Conservation (phyloP, 1,140 invertebrate species). For the Temnothorax nylanderi region DNA sequence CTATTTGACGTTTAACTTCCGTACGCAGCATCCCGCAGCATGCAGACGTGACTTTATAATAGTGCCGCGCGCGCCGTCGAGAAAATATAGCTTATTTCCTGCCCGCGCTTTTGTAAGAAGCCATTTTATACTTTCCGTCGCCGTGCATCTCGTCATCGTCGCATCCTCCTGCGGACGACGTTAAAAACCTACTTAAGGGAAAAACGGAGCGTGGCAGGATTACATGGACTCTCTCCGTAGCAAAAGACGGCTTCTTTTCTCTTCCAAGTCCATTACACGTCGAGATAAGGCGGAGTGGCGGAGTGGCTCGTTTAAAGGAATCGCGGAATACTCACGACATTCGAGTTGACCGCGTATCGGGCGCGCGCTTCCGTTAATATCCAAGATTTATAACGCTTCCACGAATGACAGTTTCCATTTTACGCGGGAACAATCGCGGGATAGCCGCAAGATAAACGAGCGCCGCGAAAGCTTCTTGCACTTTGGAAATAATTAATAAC, state of each 20-base stretch:
- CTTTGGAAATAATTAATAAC: constrained; percentile 39
- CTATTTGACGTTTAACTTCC: constrained; percentile 18
- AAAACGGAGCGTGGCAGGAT: constrained; percentile 5
- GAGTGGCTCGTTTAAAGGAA: constrained; percentile 10
- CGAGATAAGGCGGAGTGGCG: background rate
- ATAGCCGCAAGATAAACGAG: constrained; percentile 37
- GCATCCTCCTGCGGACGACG: constrained; percentile 26
- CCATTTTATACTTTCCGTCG: constrained; percentile 6
- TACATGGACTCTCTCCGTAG: background rate
- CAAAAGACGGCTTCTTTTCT: background rate
- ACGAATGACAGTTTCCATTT: constrained; percentile 33
- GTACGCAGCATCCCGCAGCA: background rate
- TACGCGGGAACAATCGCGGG: constrained; percentile 22
- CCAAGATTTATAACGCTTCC: constrained; percentile 40
- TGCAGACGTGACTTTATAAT: constrained; percentile 23
- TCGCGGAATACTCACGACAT: constrained; percentile 11
- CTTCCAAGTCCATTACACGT: constrained; percentile 13
- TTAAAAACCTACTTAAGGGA: constrained; percentile 47
- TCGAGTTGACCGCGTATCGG: constrained; percentile 37
- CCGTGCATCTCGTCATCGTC: constrained; percentile 29
- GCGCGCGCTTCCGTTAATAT: constrained; percentile 22
- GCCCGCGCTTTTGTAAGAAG: constrained; percentile 25
- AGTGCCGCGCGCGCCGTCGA: background rate
- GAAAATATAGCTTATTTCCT: constrained; percentile 35
- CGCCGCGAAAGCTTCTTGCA: background rate